Evolutionary conservation across 2,888 invertebrate genomes (phyloP).

Genomic region (Frankliniella fusca): DNA sequence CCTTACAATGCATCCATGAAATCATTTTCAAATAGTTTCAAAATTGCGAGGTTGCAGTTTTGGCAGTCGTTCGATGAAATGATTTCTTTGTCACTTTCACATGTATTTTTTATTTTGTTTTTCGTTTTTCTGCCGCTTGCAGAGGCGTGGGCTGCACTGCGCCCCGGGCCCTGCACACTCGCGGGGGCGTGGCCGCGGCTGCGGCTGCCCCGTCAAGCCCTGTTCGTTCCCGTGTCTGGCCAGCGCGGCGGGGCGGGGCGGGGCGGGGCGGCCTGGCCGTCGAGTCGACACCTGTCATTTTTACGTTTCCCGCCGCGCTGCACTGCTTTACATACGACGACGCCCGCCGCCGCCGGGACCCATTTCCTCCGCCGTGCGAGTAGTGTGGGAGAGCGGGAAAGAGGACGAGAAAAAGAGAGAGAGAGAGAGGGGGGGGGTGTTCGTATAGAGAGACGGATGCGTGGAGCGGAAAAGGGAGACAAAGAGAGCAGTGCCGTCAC

Average conservation of each 20-base stretch:
- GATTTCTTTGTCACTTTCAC: too few species aligned
- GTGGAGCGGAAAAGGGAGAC: background rate
- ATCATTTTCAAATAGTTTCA: too few species aligned
- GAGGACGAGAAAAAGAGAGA: background rate
- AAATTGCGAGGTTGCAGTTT: too few species aligned
- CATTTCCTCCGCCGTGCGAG: background rate
- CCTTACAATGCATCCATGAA: too few species aligned
- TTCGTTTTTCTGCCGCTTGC: too few species aligned
- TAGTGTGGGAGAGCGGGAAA: background rate
- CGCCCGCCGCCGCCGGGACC: too few species aligned
- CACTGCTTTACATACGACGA: conserved; percentile 8
- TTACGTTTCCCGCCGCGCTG: background rate
- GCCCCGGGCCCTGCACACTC: background rate
- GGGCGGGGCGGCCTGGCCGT: background rate
- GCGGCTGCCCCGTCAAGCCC: background rate
- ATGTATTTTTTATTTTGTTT: too few species aligned
- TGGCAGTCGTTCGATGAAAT: too few species aligned
- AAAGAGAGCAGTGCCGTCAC: background rate
- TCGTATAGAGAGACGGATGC: background rate
- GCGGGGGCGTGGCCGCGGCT: background rate
- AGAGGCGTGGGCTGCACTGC: too few species aligned
- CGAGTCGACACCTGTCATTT: conserved; percentile 14
- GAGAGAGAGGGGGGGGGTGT: background rate
- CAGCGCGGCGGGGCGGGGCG: background rate
- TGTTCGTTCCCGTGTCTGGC: too few species aligned